phyloP scores from a whole-genome alignment of 2,888 invertebrate genomes.

The Odontomyia ornata region DNA sequence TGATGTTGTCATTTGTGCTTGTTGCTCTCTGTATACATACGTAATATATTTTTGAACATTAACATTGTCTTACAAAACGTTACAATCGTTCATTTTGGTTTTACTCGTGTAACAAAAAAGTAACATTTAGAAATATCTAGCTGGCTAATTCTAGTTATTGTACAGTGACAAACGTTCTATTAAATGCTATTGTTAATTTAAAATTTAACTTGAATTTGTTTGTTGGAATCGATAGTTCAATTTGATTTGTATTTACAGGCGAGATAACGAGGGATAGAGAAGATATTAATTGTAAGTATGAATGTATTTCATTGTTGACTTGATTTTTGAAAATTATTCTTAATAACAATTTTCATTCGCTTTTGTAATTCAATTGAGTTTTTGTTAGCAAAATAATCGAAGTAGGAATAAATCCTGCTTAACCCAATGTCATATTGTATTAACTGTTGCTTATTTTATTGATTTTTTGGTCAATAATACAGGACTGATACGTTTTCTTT shows the following conservation, averaged over 20 bases:
- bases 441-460: too few species aligned
- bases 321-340: too few species aligned
- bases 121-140: conserved; percentile 13
- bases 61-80: conserved; percentile 41
- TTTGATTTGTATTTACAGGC: conserved; percentile 67
- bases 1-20: conserved; percentile 50
- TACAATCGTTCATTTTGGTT: conserved; percentile 41
- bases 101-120: conserved; percentile 11
- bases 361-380: too few species aligned
- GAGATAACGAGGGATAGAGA: conserved; percentile 79
- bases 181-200: not conserved
- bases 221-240: not conserved
- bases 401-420: too few species aligned
- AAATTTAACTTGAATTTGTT: not conserved
- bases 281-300: conserved; percentile 78
- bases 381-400: too few species aligned
- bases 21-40: conserved; percentile 46
- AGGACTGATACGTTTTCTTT: too few species aligned
- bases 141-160: conserved; percentile 11
- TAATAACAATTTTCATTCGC: too few species aligned
- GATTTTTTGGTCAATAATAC: too few species aligned
- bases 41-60: conserved; percentile 39
- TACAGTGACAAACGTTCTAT: conserved; percentile 4
- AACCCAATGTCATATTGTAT: too few species aligned
- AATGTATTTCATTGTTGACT: not conserved